Conservation (phyloP, 2,113 vertebrate genomes). For the Notechis scutatus region DNA sequence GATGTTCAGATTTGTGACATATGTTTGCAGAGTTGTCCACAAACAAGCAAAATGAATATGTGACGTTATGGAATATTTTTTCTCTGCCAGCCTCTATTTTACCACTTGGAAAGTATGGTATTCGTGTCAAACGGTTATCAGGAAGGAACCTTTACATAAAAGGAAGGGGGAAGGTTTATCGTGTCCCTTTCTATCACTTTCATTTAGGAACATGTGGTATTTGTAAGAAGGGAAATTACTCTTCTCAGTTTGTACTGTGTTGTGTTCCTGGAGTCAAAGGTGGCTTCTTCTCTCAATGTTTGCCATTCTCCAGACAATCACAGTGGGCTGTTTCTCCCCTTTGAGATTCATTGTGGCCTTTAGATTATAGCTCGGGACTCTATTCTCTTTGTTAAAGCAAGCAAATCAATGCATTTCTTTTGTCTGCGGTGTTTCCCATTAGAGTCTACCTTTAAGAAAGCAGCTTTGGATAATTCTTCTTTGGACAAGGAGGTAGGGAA, state of each 20-base stretch:
- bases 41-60: not conserved
- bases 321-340: not conserved
- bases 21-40: not conserved
- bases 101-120: not conserved
- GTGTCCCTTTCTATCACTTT: not conserved
- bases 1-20: not conserved
- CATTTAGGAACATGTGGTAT: constrained; percentile 22
- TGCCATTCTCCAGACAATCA: not conserved
- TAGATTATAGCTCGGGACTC: not conserved
- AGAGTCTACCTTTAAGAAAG: not conserved
- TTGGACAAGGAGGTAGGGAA: too few relatives aligned
- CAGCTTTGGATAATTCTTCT: not conserved
- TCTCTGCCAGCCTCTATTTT: not conserved
- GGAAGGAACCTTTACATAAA: not conserved
- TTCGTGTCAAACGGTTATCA: constrained; percentile 1
- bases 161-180: not conserved
- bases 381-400: not conserved
- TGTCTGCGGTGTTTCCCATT: not conserved
- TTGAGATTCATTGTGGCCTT: not conserved
- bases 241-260: not conserved
- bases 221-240: not conserved
- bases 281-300: not conserved
- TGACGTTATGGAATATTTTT: not conserved
- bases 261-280: not conserved
- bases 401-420: not conserved